phyloP scores from a whole-genome alignment of 2,888 invertebrate genomes.

The Phaedon cochleariae region DNA sequence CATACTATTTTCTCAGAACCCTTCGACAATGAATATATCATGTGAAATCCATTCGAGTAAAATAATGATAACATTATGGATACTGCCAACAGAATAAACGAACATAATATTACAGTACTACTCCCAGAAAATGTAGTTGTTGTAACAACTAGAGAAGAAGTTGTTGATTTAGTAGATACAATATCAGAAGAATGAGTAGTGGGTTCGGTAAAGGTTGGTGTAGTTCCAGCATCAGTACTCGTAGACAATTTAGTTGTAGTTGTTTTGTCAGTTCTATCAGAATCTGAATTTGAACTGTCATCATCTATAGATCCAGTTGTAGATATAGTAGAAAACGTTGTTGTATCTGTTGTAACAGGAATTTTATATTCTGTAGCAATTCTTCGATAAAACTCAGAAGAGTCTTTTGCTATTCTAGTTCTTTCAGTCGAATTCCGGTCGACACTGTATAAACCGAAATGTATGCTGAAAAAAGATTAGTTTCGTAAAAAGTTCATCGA shows the following conservation, averaged over 20 bases:
- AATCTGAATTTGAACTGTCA: no score
- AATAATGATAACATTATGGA: background rate
- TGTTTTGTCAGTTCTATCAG: background rate
- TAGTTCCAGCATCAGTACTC: background rate
- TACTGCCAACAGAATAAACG: background rate
- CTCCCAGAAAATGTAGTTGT: background rate
- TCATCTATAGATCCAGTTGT: no score
- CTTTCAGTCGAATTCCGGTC: background rate
- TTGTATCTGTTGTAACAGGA: background rate
- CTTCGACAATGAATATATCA: background rate
- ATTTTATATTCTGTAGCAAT: background rate
- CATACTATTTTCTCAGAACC: background rate
- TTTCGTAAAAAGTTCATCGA: background rate
- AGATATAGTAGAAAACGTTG: background rate
- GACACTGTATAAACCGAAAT: conserved; percentile 11
- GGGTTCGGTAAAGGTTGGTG: background rate
- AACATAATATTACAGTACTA: background rate
- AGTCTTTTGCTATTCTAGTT: conserved; percentile 9
- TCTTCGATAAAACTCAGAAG: conserved; percentile 5
- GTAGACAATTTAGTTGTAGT: background rate
- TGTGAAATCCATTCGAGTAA: background rate
- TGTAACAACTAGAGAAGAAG: no score
- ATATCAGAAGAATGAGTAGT: no score
- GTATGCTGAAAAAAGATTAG: conserved; percentile 2
- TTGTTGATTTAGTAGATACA: no score